Conservation (phyloP, 2,888 invertebrate genomes). For the Cerastis leucographa region DNA sequence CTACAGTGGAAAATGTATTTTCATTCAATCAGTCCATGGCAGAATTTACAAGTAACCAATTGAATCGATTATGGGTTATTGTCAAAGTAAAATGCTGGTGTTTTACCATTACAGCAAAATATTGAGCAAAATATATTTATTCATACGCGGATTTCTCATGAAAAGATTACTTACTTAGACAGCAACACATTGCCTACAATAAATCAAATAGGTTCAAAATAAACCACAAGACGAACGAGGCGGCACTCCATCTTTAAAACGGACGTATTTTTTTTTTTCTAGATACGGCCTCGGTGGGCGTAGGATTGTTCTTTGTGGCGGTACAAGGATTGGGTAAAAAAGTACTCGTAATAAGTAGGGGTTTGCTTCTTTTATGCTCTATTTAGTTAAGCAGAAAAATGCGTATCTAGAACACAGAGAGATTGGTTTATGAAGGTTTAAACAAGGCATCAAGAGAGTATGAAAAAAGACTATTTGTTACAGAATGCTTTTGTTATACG, state of each 20-base stretch:
- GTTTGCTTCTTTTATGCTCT: conserved; percentile 10
- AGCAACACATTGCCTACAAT: conserved; percentile 17
- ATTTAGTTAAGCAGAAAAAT: conserved; percentile 25
- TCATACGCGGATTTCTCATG: background rate
- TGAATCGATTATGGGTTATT: background rate
- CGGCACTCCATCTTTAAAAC: conserved; percentile 42
- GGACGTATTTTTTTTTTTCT: conserved; percentile 56
- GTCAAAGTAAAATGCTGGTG: background rate
- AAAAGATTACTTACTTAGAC: conserved; percentile 5
- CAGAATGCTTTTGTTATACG: background rate
- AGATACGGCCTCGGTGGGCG: conserved; percentile 22
- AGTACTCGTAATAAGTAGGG: background rate
- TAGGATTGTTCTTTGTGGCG: conserved; percentile 27
- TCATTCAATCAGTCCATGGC: background rate
- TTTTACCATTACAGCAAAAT: background rate
- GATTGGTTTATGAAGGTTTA: background rate
- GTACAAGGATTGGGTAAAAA: background rate
- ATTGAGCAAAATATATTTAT: background rate
- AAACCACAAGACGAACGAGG: conserved; percentile 10
- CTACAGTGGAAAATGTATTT: conserved; percentile 9
- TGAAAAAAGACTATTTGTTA: background rate
- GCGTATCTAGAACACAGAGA: background rate
- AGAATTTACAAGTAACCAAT: background rate
- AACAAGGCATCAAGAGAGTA: background rate
- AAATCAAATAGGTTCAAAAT: conserved; percentile 49